A percentile compares a stretch with the other conserved stretches of the same genome.
Conservation (phyloP, 2,888 invertebrate species). For the Agrochola lychnidis region DNA sequence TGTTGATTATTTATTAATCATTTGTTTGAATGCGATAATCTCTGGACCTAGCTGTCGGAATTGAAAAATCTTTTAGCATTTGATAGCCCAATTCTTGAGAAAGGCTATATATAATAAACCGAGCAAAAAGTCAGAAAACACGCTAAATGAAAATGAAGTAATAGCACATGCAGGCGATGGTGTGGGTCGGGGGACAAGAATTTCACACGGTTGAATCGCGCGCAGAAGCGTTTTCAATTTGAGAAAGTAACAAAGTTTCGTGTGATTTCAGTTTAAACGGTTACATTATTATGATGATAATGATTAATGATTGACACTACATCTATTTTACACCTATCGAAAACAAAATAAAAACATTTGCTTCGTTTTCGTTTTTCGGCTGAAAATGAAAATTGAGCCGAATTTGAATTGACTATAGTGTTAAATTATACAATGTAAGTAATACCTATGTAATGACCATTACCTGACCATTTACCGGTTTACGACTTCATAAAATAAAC, state of each 20-base stretch:
- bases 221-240: neutral
- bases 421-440: slow-evolving; percentile 14
- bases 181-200: too few species aligned
- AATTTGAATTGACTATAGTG: neutral
- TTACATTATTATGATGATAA: neutral
- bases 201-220: too few species aligned
- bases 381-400: neutral
- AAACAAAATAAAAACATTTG: neutral
- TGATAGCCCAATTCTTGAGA: too few species aligned
- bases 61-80: too few species aligned
- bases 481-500: slow-evolving; percentile 21
- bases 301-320: neutral
- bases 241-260: neutral
- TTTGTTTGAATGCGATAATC: too few species aligned
- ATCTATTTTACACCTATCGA: neutral
- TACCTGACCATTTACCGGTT: slow-evolving; percentile 3
- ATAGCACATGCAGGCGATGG: too few species aligned
- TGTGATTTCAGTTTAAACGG: neutral
- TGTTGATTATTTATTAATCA: too few species aligned
- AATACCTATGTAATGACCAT: slow-evolving; percentile 7
- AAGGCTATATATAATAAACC: too few species aligned
- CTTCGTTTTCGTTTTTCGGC: neutral
- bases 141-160: too few species aligned
- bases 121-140: too few species aligned
- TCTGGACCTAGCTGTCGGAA: too few species aligned